Evolutionary conservation across 2,797 vertebrate species (phyloP).

Genomic region (Poeciliopsis presidionis): DNA sequence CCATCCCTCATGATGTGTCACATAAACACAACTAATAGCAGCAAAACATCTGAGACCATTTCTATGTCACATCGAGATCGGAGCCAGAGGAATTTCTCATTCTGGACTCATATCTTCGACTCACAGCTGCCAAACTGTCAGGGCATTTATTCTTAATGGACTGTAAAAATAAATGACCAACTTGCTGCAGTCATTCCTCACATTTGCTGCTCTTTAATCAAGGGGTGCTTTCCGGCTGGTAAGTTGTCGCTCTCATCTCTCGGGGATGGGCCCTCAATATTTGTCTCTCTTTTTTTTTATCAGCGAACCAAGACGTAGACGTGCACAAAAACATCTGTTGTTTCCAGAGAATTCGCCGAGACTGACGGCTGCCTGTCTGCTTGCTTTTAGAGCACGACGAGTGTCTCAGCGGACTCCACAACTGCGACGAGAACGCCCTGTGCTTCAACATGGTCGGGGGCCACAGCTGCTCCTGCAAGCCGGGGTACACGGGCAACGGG

Average conservation of each 20-base stretch:
- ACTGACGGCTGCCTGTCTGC: slow-evolving; percentile 13
- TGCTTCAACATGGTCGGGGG: slow-evolving; percentile 98
- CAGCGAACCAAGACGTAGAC: not conserved
- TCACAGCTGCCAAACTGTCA: slow-evolving; percentile 44
- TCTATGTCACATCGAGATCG: slow-evolving; percentile 28
- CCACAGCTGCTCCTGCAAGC: slow-evolving; percentile 96
- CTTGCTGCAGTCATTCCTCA: slow-evolving; percentile 20
- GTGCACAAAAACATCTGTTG: not conserved
- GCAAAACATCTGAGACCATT: slow-evolving; percentile 28
- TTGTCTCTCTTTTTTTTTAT: not conserved
- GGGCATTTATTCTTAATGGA: slow-evolving; percentile 46
- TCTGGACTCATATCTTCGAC: slow-evolving; percentile 46
- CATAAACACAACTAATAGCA: slow-evolving; percentile 37
- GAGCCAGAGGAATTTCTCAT: slow-evolving; percentile 34
- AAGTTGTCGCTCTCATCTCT: slow-evolving; percentile 28
- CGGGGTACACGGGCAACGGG: slow-evolving; percentile 92
- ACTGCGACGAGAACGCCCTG: slow-evolving; percentile 93
- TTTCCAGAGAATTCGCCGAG: not conserved
- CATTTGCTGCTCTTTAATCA: slow-evolving; percentile 38
- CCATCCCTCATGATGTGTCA: slow-evolving; percentile 3
- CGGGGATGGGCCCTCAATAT: not conserved
- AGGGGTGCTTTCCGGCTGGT: slow-evolving; percentile 28
- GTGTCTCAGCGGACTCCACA: slow-evolving; percentile 91
- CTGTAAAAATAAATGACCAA: slow-evolving; percentile 38
- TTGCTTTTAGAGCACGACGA: slow-evolving; percentile 90